Percentiles rank a stretch among this genome's conserved stretches.
Conservation (phyloP, 2,113 vertebrate genomes). For the Mastomys natalensis region DNA sequence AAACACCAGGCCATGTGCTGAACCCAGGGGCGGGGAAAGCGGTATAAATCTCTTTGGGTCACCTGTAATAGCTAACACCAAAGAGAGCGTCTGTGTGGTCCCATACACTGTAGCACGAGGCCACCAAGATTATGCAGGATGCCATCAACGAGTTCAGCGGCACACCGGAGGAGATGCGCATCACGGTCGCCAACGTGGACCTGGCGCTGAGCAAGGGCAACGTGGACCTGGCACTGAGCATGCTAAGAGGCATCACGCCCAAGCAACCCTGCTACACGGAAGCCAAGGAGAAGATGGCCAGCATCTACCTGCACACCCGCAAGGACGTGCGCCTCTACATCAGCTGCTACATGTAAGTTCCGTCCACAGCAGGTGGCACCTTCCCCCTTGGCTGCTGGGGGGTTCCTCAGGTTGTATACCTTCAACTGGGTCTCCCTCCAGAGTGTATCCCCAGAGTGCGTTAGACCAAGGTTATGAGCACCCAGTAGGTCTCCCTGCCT, state of each 20-base stretch:
- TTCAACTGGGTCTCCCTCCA: not conserved
- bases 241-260: conserved; percentile 82
- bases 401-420: not conserved
- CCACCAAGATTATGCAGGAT: conserved; percentile 89
- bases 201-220: conserved; percentile 86
- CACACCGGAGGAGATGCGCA: conserved; percentile 84
- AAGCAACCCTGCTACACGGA: conserved; percentile 85
- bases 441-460: not conserved
- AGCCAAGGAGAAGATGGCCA: conserved; percentile 89
- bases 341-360: conserved; percentile 85
- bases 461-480: not conserved
- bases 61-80: not conserved
- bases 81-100: not conserved
- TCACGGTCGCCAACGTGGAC: conserved; percentile 88
- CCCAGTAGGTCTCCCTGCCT: not conserved
- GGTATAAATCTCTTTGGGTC: not conserved
- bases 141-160: conserved; percentile 85
- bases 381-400: not conserved
- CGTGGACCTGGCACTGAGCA: conserved; percentile 81
- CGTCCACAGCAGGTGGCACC: accelerated
- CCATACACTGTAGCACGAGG: conserved; percentile 85
- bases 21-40: conserved; percentile 58
- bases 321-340: conserved; percentile 86
- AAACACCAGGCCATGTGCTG: conserved; percentile 67
- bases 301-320: conserved; percentile 85